A percentile compares a stretch with the other conserved stretches of the same genome.
phyloP scores from a whole-genome alignment of 2,113 vertebrate species.

The Mugil cephalus region DNA sequence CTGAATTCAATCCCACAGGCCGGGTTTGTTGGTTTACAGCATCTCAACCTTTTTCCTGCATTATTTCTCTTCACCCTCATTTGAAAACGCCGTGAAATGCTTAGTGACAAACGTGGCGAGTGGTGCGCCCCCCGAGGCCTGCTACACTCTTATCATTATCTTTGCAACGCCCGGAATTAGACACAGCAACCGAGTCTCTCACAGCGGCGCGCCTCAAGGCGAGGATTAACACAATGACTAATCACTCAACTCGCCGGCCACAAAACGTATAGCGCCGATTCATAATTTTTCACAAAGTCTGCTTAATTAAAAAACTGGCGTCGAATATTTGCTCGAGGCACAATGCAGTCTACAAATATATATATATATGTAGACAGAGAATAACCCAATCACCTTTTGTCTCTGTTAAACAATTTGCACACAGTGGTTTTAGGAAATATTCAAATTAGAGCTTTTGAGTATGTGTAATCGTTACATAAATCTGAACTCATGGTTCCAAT shows the following conservation, averaged over 20 bases:
- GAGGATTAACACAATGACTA: constrained; percentile 73
- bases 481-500: not conserved
- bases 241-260: constrained; percentile 71
- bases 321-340: constrained; percentile 40
- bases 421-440: constrained; percentile 36
- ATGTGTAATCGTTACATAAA: not conserved
- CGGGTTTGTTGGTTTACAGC: constrained; percentile 32
- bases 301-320: constrained; percentile 47
- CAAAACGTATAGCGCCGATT: constrained; percentile 53
- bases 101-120: constrained; percentile 55
- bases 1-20: not conserved
- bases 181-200: constrained; percentile 58
- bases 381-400: constrained; percentile 53
- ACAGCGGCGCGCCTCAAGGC: constrained; percentile 48
- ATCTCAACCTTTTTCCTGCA: constrained; percentile 18
- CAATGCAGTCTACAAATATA: constrained; percentile 4
- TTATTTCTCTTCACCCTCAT: not conserved
- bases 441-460: constrained; percentile 8
- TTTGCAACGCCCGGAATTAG: constrained; percentile 68
- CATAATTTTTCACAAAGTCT: constrained; percentile 58
- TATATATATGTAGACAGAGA: constrained; percentile 17
- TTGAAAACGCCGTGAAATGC: constrained; percentile 65
- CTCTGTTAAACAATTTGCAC: constrained; percentile 42
- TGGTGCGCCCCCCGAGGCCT: constrained; percentile 22
- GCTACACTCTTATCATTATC: constrained; percentile 71